These are phyloP conservation scores for Drosophila longiperda DNA, from an alignment of 2,888 invertebrate species.

Conservation along the genomic window DNA sequence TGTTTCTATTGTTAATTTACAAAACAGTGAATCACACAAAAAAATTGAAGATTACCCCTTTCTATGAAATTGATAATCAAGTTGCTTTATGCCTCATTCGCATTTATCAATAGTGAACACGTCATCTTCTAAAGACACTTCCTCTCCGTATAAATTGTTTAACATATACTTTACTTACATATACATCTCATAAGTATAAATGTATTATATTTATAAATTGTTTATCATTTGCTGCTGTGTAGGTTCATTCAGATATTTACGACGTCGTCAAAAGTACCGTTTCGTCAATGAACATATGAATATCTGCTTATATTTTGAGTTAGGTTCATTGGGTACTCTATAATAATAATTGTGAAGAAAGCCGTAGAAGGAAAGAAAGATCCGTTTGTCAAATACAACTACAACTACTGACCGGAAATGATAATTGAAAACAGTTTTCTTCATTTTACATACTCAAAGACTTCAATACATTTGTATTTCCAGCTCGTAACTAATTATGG, in stretches of 20 bases:
- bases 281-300: slow-evolving; percentile 33
- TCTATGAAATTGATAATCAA: slow-evolving; percentile 59
- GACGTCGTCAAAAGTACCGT: slow-evolving; percentile 49
- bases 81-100: slow-evolving; percentile 50
- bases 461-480: slow-evolving; percentile 23
- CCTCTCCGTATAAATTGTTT: slow-evolving; percentile 51
- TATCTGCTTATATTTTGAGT: slow-evolving; percentile 21
- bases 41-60: slow-evolving; percentile 14
- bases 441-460: slow-evolving; percentile 40
- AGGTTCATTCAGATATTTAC: slow-evolving; percentile 26
- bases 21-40: slow-evolving; percentile 37
- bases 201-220: slow-evolving; percentile 10
- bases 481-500: slow-evolving; percentile 74
- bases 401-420: slow-evolving; percentile 65
- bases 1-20: slow-evolving; percentile 39
- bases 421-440: slow-evolving; percentile 76
- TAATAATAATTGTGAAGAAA: slow-evolving; percentile 39
- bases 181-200: slow-evolving; percentile 9
- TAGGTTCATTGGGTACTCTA: slow-evolving; percentile 20
- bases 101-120: slow-evolving; percentile 59
- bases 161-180: background rate
- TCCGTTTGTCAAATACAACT: slow-evolving; percentile 34
- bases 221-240: slow-evolving; percentile 33
- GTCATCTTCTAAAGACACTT: slow-evolving; percentile 57
- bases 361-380: slow-evolving; percentile 2